These are phyloP conservation scores for Troides oblongomaculatus DNA, from an alignment of 2,888 invertebrate genomes.

Conservation along the genomic window DNA sequence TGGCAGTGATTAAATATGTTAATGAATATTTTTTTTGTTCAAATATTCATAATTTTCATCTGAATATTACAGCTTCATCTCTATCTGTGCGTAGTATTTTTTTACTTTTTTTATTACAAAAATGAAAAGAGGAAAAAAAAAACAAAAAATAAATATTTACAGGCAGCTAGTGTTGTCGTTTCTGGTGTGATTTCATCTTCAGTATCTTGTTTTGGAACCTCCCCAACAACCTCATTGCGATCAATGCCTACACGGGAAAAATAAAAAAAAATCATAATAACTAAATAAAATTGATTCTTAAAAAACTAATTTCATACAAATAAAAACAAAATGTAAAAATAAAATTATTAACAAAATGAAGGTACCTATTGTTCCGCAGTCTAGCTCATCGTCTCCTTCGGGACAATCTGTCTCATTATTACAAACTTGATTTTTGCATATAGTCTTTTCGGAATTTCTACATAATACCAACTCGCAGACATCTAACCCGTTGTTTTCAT, in stretches of 20 bases:
- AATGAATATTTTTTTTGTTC: no score
- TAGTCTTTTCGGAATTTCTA: slow-evolving; percentile 29
- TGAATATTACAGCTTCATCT: no score
- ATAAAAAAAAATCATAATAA: slow-evolving; percentile 26
- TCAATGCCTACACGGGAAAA: slow-evolving; percentile 25
- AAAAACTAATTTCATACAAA: background rate
- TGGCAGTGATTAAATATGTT: no score
- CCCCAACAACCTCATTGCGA: slow-evolving; percentile 9
- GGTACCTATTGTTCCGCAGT: slow-evolving; percentile 26
- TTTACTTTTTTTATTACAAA: background rate
- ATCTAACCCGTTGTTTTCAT: background rate
- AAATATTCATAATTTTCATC: no score
- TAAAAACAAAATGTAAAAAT: background rate
- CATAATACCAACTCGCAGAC: background rate
- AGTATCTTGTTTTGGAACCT: slow-evolving; percentile 3
- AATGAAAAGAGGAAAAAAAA: slow-evolving; percentile 33
- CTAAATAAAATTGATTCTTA: slow-evolving; percentile 1
- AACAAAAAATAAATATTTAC: slow-evolving; percentile 29
- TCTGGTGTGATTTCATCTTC: slow-evolving; percentile 17
- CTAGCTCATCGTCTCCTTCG: slow-evolving; percentile 41
- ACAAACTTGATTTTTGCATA: slow-evolving; percentile 40
- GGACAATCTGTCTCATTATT: slow-evolving; percentile 41
- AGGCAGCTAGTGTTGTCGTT: slow-evolving; percentile 6
- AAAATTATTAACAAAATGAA: background rate
- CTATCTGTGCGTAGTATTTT: background rate